A percentile compares a stretch with the other conserved stretches of the same genome.
phyloP scores from a whole-genome alignment of 2,888 invertebrate species.

The Dilophus febrilis region DNA sequence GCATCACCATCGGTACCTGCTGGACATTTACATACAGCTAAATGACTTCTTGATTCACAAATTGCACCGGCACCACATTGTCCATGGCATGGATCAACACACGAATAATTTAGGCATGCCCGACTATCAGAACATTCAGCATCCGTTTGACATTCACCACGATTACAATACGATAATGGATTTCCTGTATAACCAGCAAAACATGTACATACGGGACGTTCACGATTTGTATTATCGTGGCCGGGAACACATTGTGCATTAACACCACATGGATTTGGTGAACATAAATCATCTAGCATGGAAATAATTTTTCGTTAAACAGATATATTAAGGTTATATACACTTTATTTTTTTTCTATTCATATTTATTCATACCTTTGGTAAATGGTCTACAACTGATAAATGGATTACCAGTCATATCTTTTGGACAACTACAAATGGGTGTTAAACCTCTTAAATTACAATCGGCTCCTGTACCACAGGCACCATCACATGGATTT shows the following conservation, averaged over 20 bases:
- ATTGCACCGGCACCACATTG: constrained; percentile 62
- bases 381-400: constrained; percentile 63
- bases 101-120: constrained; percentile 62
- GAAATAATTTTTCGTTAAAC: constrained; percentile 3
- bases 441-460: constrained; percentile 61
- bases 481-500: constrained; percentile 67
- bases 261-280: constrained; percentile 72
- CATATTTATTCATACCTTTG: constrained; percentile 40
- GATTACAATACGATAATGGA: constrained; percentile 49
- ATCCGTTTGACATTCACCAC: constrained; percentile 64
- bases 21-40: constrained; percentile 70
- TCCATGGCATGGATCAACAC: constrained; percentile 56
- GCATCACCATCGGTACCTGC: constrained; percentile 45
- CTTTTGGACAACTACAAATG: constrained; percentile 69
- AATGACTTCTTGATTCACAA: constrained; percentile 57
- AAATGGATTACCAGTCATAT: constrained; percentile 80
- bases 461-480: constrained; percentile 66
- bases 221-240: constrained; percentile 61
- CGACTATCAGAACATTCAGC: constrained; percentile 56
- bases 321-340: neutral
- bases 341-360: neutral
- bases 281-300: constrained; percentile 57
- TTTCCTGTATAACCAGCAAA: constrained; percentile 62
- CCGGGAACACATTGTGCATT: constrained; percentile 54
- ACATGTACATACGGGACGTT: constrained; percentile 75